Evolutionary conservation across 2,888 invertebrate genomes (phyloP).

Genomic region (Aquatica leii): DNA sequence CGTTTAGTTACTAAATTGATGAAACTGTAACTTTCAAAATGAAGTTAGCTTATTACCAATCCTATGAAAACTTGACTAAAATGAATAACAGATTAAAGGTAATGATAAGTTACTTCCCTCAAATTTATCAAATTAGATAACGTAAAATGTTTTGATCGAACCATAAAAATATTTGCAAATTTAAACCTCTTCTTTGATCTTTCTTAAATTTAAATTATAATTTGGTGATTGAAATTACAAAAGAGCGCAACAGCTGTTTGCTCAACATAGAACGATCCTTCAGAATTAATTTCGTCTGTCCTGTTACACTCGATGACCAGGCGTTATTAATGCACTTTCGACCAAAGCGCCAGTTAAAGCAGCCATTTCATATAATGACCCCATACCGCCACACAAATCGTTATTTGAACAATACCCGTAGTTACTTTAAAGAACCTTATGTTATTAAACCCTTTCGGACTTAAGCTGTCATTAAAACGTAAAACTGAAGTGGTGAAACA

Average conservation of each 20-base stretch:
- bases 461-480: constrained; percentile 7
- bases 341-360: constrained; percentile 42
- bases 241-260: constrained; percentile 46
- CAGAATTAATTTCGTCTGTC: constrained; percentile 56
- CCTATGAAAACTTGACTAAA: constrained; percentile 6
- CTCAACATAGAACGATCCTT: constrained; percentile 50
- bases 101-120: background rate
- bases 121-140: background rate
- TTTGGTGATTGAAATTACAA: constrained; percentile 27
- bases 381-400: constrained; percentile 42
- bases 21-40: constrained; percentile 41
- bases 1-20: constrained; percentile 46
- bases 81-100: background rate
- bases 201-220: constrained; percentile 24
- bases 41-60: constrained; percentile 24
- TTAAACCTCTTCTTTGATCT: too few relatives aligned
- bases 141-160: too few relatives aligned
- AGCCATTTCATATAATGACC: constrained; percentile 48
- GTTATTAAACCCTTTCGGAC: constrained; percentile 23
- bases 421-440: constrained; percentile 38
- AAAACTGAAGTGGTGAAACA: too few relatives aligned
- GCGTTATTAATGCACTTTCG: constrained; percentile 52
- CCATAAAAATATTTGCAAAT: too few relatives aligned
- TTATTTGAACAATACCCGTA: constrained; percentile 43
- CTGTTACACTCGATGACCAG: constrained; percentile 50